A percentile compares a stretch with the other conserved stretches of the same genome.
Conservation (phyloP, 2,888 invertebrate species). For the Biston stratarius region DNA sequence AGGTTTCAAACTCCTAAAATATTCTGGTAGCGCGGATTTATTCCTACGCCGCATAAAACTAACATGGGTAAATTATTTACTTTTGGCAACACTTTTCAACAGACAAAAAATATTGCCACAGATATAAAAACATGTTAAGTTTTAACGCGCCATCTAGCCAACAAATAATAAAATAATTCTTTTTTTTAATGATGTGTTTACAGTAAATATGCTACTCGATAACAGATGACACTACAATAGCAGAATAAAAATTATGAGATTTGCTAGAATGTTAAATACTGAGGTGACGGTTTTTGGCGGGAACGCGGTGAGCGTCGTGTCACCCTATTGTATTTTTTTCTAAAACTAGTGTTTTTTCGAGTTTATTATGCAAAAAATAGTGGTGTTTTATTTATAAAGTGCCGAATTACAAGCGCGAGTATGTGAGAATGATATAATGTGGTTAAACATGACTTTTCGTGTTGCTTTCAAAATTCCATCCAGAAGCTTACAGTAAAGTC, state of each 20-base stretch:
- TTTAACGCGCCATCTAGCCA: background rate
- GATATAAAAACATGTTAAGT: background rate
- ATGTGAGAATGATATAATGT: too few relatives aligned
- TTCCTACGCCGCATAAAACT: background rate
- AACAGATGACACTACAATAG: background rate
- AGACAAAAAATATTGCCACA: background rate
- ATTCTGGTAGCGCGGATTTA: background rate
- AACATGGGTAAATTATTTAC: background rate
- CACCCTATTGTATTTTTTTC: too few relatives aligned
- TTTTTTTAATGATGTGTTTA: background rate
- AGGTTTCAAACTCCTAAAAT: too few relatives aligned
- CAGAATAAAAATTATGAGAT: background rate
- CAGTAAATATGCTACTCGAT: conserved; percentile 1
- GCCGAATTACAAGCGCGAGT: too few relatives aligned
- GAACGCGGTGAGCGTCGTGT: too few relatives aligned
- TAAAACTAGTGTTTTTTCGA: too few relatives aligned
- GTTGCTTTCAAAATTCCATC: too few relatives aligned
- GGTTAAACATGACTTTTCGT: too few relatives aligned
- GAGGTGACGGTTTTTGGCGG: background rate
- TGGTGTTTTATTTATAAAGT: too few relatives aligned
- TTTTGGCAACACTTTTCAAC: background rate
- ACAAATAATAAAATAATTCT: background rate
- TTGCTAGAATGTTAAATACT: background rate
- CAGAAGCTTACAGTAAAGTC: too few relatives aligned
- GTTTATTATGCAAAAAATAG: too few relatives aligned